Evolutionary conservation across 2,797 vertebrate genomes (phyloP), one percentile per base, ranked within the genome.

Genomic region (Streptopelia turtur): DNA sequence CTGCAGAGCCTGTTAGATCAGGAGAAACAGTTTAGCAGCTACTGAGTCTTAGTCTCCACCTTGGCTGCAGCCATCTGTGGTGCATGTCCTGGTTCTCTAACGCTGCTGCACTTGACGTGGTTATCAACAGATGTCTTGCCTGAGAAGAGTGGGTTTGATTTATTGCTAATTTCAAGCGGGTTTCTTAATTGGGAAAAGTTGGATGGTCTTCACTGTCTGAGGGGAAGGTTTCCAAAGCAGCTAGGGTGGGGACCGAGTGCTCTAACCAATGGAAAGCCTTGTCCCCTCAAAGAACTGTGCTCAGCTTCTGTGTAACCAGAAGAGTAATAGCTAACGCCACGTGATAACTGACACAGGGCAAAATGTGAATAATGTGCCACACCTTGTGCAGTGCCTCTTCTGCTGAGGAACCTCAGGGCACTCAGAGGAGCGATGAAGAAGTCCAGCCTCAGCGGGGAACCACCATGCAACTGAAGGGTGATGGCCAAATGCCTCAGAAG

Each of bases 41-140:
- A 16, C 47, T 9, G 79, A 81, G 52, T 17, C 65, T 79, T 47
- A 55, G 59, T 37, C 68, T 84, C 63, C 43, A 86, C 72, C 64
- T 80, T 89, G 66, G 77, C 72, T 89, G 76, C 87, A 94, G 85
- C 50, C 84, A 52, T 70, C 85, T 91, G 63, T 83, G 93, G 69
- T 94, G 77, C 72, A 59, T 30, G 37, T 89, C 93, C 85, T 87
- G 89, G 47, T 80, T 84, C 80, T 39, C 81, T 70, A 82, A 43
- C 30, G 88, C 84, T 65, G 56, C 71, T 20, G 49, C 72, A 52
- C 78, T 92, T 22, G 6, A 60, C 3, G 16, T 94, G 90, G 78
- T 82, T 88, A 89, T 92, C 97, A 97, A 97, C 96, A 97, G 97
- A 93, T 97, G 96, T 92, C 92, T 96, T 91, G 88, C 83, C 86